Evolutionary conservation across 2,888 invertebrate genomes (phyloP).

Genomic region (Torymus texanus): DNA sequence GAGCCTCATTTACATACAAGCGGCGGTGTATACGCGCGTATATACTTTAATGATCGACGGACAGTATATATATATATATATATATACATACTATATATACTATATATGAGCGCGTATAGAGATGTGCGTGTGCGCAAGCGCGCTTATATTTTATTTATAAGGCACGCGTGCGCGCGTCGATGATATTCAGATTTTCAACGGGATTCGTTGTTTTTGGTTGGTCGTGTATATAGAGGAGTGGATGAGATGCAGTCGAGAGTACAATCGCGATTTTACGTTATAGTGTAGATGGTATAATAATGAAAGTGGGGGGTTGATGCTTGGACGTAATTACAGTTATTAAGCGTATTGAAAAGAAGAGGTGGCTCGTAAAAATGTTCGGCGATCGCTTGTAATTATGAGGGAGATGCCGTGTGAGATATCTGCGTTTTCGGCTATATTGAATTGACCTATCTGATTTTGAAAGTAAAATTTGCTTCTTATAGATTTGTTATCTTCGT

Average conservation of each 20-base stretch:
- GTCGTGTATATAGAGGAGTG: neutral
- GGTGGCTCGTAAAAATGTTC: neutral
- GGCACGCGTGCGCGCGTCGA: neutral
- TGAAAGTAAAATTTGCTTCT: neutral
- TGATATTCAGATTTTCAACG: constrained; percentile 46
- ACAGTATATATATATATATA: too few relatives aligned
- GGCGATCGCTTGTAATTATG: constrained; percentile 9
- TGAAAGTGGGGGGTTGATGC: neutral
- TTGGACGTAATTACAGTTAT: constrained; percentile 37
- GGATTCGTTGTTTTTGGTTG: constrained; percentile 6
- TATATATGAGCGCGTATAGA: too few relatives aligned
- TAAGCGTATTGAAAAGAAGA: neutral
- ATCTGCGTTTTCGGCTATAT: constrained; percentile 1
- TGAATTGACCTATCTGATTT: constrained; percentile 1
- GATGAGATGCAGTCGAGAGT: too few relatives aligned
- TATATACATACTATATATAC: too few relatives aligned
- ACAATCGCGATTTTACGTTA: neutral
- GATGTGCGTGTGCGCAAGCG: too few relatives aligned
- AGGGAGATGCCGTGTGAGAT: neutral
- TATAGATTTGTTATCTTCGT: constrained; percentile 15
- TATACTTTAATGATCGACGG: too few relatives aligned
- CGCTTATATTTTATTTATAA: constrained; percentile 40
- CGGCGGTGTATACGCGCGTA: too few relatives aligned
- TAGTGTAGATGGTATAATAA: constrained; percentile 15
- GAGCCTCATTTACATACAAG: too few relatives aligned